Percentiles rank a stretch among this genome's conserved stretches.
These are phyloP conservation scores for Cnemophilus loriae DNA, from an alignment of 2,113 vertebrate genomes.

Conservation along the genomic window DNA sequence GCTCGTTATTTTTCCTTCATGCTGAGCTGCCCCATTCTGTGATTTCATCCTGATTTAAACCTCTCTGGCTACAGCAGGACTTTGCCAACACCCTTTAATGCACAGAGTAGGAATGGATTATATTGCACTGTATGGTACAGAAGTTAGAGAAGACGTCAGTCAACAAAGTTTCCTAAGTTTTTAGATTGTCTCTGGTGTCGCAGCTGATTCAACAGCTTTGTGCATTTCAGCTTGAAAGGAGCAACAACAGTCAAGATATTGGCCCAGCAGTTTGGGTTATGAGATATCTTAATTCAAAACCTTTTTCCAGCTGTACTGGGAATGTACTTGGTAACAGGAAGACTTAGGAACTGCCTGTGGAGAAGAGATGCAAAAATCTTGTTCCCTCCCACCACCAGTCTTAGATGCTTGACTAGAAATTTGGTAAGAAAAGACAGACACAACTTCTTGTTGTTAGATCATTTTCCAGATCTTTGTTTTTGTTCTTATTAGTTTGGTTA, in stretches of 20 bases:
- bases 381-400: not conserved
- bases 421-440: not conserved
- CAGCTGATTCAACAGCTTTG: not conserved
- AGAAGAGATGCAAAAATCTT: not conserved
- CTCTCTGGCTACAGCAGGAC: not conserved
- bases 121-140: not conserved
- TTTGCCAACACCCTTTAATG: not conserved
- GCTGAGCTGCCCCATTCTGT: not conserved
- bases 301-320: not conserved
- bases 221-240: not conserved
- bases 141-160: not conserved
- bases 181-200: not conserved
- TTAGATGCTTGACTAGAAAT: not conserved
- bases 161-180: not conserved
- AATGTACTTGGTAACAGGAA: not conserved
- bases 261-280: not conserved
- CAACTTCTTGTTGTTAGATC: not conserved
- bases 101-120: not conserved
- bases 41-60: not conserved
- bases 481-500: not conserved
- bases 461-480: not conserved
- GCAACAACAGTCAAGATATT: not conserved
- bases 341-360: not conserved
- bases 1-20: not conserved
- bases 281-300: not conserved